Conservation (phyloP, 2,888 invertebrate species). For the Anagyrus pseudococci region DNA sequence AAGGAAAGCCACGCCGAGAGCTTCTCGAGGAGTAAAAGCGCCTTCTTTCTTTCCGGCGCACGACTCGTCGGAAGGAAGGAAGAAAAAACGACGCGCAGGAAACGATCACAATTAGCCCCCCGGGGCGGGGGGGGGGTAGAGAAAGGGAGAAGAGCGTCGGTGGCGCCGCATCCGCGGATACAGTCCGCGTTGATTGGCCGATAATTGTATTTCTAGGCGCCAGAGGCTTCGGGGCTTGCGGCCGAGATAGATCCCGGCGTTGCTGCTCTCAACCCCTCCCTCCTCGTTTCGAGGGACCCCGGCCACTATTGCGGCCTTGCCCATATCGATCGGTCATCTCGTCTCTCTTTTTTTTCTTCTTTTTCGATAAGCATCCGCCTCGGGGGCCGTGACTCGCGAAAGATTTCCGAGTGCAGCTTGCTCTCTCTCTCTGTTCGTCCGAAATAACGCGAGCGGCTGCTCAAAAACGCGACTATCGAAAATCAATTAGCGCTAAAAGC, state of each 20-base stretch:
- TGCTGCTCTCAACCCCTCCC: too few species aligned
- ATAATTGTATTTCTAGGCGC: slow-evolving; percentile 33
- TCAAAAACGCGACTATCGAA: slow-evolving; percentile 12
- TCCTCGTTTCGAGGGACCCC: too few species aligned
- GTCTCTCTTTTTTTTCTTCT: not conserved
- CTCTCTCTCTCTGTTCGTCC: not conserved
- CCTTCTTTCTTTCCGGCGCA: too few species aligned
- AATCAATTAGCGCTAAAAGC: slow-evolving; percentile 28
- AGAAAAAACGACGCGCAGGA: not conserved
- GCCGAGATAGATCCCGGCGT: too few species aligned
- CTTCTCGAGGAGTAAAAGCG: too few species aligned
- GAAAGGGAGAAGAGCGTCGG: slow-evolving; percentile 6
- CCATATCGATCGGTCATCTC: not conserved
- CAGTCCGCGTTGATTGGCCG: slow-evolving; percentile 34
- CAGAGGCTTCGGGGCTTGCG: too few species aligned
- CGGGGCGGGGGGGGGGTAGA: not conserved
- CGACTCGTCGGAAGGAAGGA: not conserved
- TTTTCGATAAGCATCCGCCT: not conserved
- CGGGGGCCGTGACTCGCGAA: too few species aligned
- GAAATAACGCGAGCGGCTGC: not conserved
- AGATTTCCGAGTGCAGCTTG: too few species aligned
- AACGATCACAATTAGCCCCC: slow-evolving; percentile 21
- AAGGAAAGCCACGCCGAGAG: too few species aligned
- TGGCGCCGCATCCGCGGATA: too few species aligned
- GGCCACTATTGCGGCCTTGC: not conserved